Base-by-base conservation (phyloP, 1,140 invertebrate species). In the Acromyrmex charruanus region DNA sequence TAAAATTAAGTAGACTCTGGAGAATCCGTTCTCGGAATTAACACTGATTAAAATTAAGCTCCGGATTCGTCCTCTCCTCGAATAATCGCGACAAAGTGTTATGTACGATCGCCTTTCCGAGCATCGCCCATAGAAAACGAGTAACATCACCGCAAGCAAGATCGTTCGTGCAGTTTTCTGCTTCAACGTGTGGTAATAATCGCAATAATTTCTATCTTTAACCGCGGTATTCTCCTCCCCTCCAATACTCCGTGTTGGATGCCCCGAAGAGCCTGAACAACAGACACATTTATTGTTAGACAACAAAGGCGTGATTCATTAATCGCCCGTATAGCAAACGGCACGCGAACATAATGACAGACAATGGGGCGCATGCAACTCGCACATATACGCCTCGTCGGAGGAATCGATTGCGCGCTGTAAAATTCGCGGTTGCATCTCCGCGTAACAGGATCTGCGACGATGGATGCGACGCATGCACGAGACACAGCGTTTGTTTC, bases 341-440 rank as follows among this genome's bases (percentile, higher is more conserved):
- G 80, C 80, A 82, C 69, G 80, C 80, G 80, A 82, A 31, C 80
- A 53, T 84, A 84, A 84, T 84, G 80, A 84, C 39, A 53, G 69
- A 75, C 80, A 84, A 84, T 84, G 39, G 55, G 7, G 69, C 69
- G 25, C 39, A 58, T 55, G 69, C 28, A 59, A 49, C 25, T 51
- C 28, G 69, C 58, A 61, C 44, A 44, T 35, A 35, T 10, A 58
- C 49, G n/a, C 18, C 28, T 21, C 59, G 25, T 66, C 77, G n/a
- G 18, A 21, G 68, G 68, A 5, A 5, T 72, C 69, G 79, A 49
- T 82, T 49, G 49, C 7, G 49, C 66, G 55, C 39, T 49, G 69
- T 75, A 61, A 84, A 84, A 74, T 82, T 72, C 69, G 39, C 66
- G 65, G 21, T 58, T 72, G 66, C 31, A 58, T 58, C 65, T 44